These are phyloP conservation scores for Pangasius djambal DNA, from an alignment of 2,797 vertebrate genomes.

Conservation along the genomic window DNA sequence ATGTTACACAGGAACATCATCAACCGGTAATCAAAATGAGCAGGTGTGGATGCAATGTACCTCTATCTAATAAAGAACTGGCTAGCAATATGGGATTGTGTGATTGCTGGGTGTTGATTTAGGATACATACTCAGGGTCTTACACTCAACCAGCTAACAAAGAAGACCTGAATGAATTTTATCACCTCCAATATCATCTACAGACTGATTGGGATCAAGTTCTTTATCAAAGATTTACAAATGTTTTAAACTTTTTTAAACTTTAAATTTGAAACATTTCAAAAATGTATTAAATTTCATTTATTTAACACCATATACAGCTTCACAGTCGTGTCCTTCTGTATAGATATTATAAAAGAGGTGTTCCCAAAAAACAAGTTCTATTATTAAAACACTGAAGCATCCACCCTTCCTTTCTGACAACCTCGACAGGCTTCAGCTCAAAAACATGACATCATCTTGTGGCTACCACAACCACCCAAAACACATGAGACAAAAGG, in stretches of 20 bases:
- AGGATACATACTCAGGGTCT: background rate
- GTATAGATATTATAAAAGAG: conserved; percentile 5
- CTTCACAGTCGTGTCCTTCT: background rate
- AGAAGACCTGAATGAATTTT: background rate
- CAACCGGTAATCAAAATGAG: background rate
- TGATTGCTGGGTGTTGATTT: background rate
- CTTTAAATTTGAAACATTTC: background rate
- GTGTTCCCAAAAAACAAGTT: conserved; percentile 30
- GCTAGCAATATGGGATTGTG: background rate
- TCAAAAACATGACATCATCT: conserved; percentile 18
- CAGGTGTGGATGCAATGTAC: background rate
- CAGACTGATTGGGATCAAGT: background rate
- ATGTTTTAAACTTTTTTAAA: background rate
- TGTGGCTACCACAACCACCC: background rate
- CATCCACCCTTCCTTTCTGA: conserved; percentile 29
- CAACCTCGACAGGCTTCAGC: conserved; percentile 24
- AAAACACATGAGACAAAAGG: conserved; percentile 1
- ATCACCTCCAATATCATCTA: background rate
- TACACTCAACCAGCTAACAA: background rate
- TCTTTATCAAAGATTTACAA: background rate
- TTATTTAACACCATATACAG: background rate
- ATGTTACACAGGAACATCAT: background rate
- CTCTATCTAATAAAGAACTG: background rate
- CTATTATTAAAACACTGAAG: conserved; percentile 26
- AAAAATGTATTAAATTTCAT: background rate